These are phyloP conservation scores for Amphiura filiformis DNA, from an alignment of 35 echinoderm and acorn worm genomes.

Conservation along the genomic window DNA sequence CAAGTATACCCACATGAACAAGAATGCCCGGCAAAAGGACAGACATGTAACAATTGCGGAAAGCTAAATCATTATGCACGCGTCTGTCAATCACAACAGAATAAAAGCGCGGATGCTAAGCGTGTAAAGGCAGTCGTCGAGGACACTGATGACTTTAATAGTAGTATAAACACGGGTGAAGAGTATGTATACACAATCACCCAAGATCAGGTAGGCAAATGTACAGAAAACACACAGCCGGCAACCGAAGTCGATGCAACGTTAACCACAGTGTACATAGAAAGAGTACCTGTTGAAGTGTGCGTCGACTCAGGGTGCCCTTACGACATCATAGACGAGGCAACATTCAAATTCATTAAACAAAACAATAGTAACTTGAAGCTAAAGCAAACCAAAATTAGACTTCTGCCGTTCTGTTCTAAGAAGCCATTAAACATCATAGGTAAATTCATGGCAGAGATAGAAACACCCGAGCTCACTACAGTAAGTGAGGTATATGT, in stretches of 20 bases:
- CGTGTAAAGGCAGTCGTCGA: neutral
- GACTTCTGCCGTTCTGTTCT: neutral
- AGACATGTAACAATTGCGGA: constrained; percentile 24
- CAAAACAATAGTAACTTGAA: neutral
- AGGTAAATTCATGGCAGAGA: constrained; percentile 1
- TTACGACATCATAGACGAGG: neutral
- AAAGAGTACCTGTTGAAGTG: neutral
- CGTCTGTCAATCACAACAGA: neutral
- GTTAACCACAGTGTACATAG: neutral
- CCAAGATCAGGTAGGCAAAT: too few relatives aligned
- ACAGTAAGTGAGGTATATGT: constrained; percentile 11
- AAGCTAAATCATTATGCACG: constrained; percentile 34
- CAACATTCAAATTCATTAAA: neutral
- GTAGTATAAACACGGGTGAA: neutral
- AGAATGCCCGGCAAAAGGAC: constrained; percentile 41
- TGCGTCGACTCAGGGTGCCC: neutral
- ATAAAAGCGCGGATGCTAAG: neutral
- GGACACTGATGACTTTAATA: neutral
- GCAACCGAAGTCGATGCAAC: too few relatives aligned
- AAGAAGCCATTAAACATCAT: constrained; percentile 23
- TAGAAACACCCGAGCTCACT: neutral
- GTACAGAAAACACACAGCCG: too few relatives aligned
- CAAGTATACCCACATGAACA: constrained; percentile 40
- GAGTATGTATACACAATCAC: neutral
- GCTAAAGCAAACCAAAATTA: neutral